These are phyloP conservation scores for Drosophila sp. DNA, from an alignment of 1,140 invertebrate species.

Conservation along the genomic window DNA sequence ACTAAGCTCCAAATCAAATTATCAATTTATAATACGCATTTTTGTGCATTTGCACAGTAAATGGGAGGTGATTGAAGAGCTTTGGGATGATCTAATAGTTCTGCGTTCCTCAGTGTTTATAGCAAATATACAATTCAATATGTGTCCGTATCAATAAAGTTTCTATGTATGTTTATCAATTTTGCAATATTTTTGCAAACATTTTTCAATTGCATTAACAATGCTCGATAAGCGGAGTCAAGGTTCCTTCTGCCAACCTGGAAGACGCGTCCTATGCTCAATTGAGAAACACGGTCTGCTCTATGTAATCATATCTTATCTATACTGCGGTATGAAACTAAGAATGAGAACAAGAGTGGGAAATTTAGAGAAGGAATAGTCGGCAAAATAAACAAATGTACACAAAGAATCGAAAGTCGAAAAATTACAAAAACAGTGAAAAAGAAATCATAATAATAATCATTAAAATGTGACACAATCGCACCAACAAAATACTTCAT, in stretches of 20 bases:
- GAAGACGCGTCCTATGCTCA: conserved; percentile 36
- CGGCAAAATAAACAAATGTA: conserved; percentile 29
- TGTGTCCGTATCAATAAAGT: too few relatives aligned
- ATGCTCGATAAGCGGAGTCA: conserved; percentile 43
- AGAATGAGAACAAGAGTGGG: not conserved
- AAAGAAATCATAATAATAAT: conserved; percentile 45
- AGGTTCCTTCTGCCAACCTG: conserved; percentile 14
- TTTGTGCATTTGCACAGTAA: too few relatives aligned
- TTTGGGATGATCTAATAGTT: not conserved
- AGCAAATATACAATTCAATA: not conserved
- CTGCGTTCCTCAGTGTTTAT: not conserved
- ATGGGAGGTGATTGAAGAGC: not conserved
- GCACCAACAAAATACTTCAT: conserved; percentile 32
- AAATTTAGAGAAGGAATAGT: conserved; percentile 9
- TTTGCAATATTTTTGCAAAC: conserved; percentile 46
- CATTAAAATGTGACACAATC: conserved; percentile 51
- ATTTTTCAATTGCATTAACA: conserved; percentile 52
- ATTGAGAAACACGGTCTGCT: not conserved
- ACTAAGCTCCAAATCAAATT: too few relatives aligned
- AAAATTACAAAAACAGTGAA: conserved; percentile 22
- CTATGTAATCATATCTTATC: conserved; percentile 47
- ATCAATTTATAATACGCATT: too few relatives aligned
- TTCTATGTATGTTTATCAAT: conserved; percentile 6
- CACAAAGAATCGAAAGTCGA: conserved; percentile 11
- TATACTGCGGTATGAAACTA: not conserved